Base-by-base conservation (phyloP, 1,140 invertebrate species). In the Kradibia gibbosae region DNA sequence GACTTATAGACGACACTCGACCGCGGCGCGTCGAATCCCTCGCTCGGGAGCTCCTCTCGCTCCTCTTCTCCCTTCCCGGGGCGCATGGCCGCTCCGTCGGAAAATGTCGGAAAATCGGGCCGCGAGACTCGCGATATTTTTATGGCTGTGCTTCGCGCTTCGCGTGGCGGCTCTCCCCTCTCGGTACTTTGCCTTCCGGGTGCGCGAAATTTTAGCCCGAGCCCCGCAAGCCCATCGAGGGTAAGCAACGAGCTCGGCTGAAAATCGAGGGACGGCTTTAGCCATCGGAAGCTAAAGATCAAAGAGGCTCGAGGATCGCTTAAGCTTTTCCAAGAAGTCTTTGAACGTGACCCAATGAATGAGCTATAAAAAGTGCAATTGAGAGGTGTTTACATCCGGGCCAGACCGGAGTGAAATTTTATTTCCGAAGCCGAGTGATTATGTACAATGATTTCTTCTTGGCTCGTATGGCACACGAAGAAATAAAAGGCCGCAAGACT, bases 101-200 rank as follows among this genome's bases (percentile, higher is more conserved):
- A 79, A 67, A 81, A 78, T 81, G 67, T 70, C 79, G 76, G 81
- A 81, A 83, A 81, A 81, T 77, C 78, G 75, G 80, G 75, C 80
- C 82, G 73, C 42, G 39, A 53, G 81, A n/a, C n/a, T n/a, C 39
- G 48, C 42, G 76, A 53, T 53, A 45, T 65, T 50, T 48, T 36
- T 78, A 50, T 77, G 11, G 3, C n/a, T 11, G 42, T 17, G 42
- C 36, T 28, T 53, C 3, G 50, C 45, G 50, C 8, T 53, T 13
- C 50, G 15, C 31, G 0, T n/a, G 1, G 34, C 5, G 20, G 15
- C 1, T 17, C 11, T 70, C 4, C 65, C 34, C 25, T 7, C 22
- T n/a, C 39, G 70, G 45, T 39, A 15, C 62, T 60, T 73, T 73
- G 25, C 17, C 2, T 3, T 53, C 45, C n/a, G 15, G 5, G 36